Base-by-base conservation (phyloP, 2,113 vertebrate genomes). In the Myodes glareolus region DNA sequence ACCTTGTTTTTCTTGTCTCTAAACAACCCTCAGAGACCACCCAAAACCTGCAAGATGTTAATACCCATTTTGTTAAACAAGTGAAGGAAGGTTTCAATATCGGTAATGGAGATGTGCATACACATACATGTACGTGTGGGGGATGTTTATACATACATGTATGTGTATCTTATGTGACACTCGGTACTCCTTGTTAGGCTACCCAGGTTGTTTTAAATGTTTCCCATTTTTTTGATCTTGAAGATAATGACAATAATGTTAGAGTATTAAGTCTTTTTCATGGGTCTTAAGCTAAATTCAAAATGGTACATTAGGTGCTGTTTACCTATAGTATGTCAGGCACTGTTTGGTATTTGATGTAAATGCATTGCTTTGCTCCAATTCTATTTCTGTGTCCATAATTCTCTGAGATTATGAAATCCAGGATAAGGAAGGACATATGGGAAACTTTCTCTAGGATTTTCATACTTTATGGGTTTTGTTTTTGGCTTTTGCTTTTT, bases 261-360 rank as follows among this genome's bases (percentile, higher is more conserved):
- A 52, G 29, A 42, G 33, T 63, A 70, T 61, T 94, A 95, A 39
- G 3, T 94, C 52, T 94, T 94, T 85, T 17, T 33, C 13, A 4
- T 45, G 7, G 10, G 29, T 70, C 61, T 96, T 91, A 91, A 36
- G 92, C 96, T 92, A 76, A 88, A 29, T 95, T 70, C 52, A 90
- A 52, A 11, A 68, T 36, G 75, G n/a, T 88, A 76, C 88, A 58
- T 80, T 75, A 70, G 70, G 61, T 50, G 39, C 31, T 61, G 10
- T 17, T 85, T 88, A 16, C 33, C 31, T 67, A 33, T 0, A 12
- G 9, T 8, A 68, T 33, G 33, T 4, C 19, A 45, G 17, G 45
- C n/a, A 36, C 3, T 45, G 17, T 21, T 78, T 68, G 68, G 36
- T 19, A 9, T 55, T 73, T 33, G 14, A 88, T 76, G 5, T 42